Evolutionary conservation across 2,888 invertebrate genomes (phyloP), one percentile per base, ranked within the genome.

Genomic region (Macropis europaea): DNA sequence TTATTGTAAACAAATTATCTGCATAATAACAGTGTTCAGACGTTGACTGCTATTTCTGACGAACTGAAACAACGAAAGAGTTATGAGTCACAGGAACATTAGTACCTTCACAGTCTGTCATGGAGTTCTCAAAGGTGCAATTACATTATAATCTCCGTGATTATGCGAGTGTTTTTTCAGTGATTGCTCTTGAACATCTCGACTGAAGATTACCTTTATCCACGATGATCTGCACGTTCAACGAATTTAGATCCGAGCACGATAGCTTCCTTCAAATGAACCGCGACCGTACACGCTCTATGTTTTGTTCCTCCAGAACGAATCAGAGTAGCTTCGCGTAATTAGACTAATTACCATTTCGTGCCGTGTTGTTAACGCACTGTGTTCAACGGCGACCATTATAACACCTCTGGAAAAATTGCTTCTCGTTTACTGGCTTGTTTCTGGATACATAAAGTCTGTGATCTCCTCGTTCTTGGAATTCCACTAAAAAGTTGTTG

Each of bases 271-370:
- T 17, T 36, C 34, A 30, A 68, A 42, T 28, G 48, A 56, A 50
- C 40, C 54, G 42, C 15, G 26, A 30, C n/a, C n/a, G n/a, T 38
- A 7, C 32, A 40, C 26, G 9, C 24, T 24, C 26, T 13, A 3
- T 32, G 50, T 24, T 30, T 22, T 22, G n/a, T n/a, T n/a, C n/a
- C 40, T 7, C 17, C 24, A 17, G 7, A 34, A 24, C n/a, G 38
- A 48, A 26, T 9, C 13, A 6, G 15, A 45, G 32, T 6, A 5
- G 15, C 48, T 6, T n/a, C 26, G 17, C 19, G 38, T 15, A 43
- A 50, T 64, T 48, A 50, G 7, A 24, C 48, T 50, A 59, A 64
- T 64, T 64, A 50, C 30, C 17, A n/a, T 15, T 7, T 11, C 1
- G 15, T 15, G 17, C 4, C 13, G 34, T 6, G 32, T 15, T 42